These are phyloP conservation scores for Diplolepis rosae DNA, from an alignment of 2,888 invertebrate genomes.

Conservation along the genomic window DNA sequence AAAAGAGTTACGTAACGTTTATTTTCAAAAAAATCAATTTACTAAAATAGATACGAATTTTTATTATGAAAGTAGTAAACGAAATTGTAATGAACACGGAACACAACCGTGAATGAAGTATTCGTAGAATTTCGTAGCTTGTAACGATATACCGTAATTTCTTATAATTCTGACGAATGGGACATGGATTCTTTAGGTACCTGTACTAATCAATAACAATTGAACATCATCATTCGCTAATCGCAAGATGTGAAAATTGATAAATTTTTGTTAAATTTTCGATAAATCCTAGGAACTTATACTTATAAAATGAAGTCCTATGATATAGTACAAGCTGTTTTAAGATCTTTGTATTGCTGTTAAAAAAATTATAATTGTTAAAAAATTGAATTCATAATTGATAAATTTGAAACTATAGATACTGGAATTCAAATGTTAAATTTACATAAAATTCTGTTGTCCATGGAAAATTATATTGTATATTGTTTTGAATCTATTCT, in stretches of 20 bases:
- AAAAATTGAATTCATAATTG: not conserved
- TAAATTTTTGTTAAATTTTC: not conserved
- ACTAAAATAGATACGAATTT: not conserved
- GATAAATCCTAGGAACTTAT: not conserved
- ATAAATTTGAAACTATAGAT: not conserved
- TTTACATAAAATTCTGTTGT: not conserved
- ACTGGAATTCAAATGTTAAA: not conserved
- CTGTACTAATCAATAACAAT: conserved; percentile 56
- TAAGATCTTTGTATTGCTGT: not conserved
- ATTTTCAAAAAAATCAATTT: not conserved
- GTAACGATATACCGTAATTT: conserved; percentile 54
- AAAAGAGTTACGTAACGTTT: not conserved
- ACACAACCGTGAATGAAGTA: conserved; percentile 38
- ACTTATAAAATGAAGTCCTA: not conserved
- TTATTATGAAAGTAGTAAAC: not conserved
- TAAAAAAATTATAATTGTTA: not conserved
- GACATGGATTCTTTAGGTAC: conserved; percentile 58
- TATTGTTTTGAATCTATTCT: too few relatives aligned
- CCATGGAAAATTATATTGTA: not conserved
- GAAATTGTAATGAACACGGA: conserved; percentile 22
- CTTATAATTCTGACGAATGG: conserved; percentile 55
- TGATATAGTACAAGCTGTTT: not conserved
- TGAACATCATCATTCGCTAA: conserved; percentile 38
- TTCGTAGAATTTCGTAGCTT: conserved; percentile 47
- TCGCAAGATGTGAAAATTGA: conserved; percentile 37